A percentile compares a stretch with the other conserved stretches of the same genome.
phyloP scores from a whole-genome alignment of 2,113 vertebrate genomes.

The Phycodurus eques region DNA sequence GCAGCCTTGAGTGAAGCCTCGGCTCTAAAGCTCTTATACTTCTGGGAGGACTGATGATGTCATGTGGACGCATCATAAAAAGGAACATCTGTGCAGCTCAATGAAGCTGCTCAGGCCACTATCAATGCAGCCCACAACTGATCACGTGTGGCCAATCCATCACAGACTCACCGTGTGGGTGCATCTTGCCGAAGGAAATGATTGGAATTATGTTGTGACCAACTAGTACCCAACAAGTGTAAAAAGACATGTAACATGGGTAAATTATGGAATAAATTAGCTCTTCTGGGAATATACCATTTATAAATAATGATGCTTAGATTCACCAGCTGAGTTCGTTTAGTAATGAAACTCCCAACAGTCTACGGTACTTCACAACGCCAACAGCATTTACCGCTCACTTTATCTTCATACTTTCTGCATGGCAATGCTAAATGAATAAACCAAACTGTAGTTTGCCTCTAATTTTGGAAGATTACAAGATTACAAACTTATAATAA shows the following conservation, averaged over 20 bases:
- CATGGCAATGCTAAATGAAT: neutral
- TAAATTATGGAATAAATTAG: neutral
- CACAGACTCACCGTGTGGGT: constrained; percentile 11
- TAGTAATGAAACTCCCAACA: neutral
- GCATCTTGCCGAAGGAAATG: constrained; percentile 5
- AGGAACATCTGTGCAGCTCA: constrained; percentile 48
- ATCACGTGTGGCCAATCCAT: constrained; percentile 8
- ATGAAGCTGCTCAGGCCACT: constrained; percentile 13
- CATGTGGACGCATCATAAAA: constrained; percentile 36
- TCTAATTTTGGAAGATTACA: no score
- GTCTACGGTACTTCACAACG: neutral
- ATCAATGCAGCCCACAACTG: constrained; percentile 5
- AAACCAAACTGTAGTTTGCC: no score
- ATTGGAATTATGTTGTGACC: constrained; percentile 11
- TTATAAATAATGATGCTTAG: neutral
- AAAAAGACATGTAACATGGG: neutral
- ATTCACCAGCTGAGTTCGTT: neutral
- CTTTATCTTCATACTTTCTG: neutral
- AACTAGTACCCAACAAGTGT: neutral
- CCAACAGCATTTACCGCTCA: neutral
- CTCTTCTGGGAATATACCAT: neutral
- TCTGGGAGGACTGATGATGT: constrained; percentile 38
- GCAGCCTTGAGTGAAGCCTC: constrained; percentile 32
- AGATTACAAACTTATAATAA: no score
- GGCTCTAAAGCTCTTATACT: constrained; percentile 22